Base-by-base conservation (phyloP, 2,797 vertebrate species). In the Sebastes steindachneri region DNA sequence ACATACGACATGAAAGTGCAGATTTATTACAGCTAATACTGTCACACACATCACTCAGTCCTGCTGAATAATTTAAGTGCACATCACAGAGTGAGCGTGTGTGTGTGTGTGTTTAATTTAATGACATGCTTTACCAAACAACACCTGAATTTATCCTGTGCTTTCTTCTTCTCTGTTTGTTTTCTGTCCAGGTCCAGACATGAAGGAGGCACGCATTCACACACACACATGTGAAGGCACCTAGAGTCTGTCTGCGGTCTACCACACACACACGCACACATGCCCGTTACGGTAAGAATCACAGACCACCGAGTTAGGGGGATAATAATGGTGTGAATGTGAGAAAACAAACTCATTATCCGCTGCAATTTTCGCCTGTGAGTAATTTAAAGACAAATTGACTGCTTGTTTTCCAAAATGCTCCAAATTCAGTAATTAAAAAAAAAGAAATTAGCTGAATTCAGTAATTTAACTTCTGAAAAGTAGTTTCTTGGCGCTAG, bases 171-270 rank as follows among this genome's bases (percentile, higher is more conserved):
- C 58, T 86, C 51, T 91, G 82, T 90, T 92, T 92, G 79, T 86
- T 92, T 90, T 87, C 77, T 91, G 67, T 74, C 88, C 91, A 93
- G 93, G 93, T 94, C 90, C 91, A 95, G 91, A 93, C 88, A 85
- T 68, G 91, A 92, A 86, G 85, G 85, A 93, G 90, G 78, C 85
- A 69, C 26, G 15, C 84, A 82, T 62, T 31, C 51, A 63, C 68
- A 48, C 54, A 73, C 70, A 72, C 81, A 66, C 60, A 77, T 45
- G 5, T 71, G 58, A 83, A 54, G 78, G 85, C 91, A 90, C 87
- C 88, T 85, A 59, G 69, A 86, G 87, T 82, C 89, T 90, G 91
- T 93, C 92, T 94, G 93, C 84, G 88, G 91, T 94, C 85, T 91
- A 74, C 91, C 88, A 74, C 88, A 45, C 85, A 82, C 25, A 73